phyloP scores from a whole-genome alignment of 2,797 vertebrate species.

The Phrynocephalus forsythii region DNA sequence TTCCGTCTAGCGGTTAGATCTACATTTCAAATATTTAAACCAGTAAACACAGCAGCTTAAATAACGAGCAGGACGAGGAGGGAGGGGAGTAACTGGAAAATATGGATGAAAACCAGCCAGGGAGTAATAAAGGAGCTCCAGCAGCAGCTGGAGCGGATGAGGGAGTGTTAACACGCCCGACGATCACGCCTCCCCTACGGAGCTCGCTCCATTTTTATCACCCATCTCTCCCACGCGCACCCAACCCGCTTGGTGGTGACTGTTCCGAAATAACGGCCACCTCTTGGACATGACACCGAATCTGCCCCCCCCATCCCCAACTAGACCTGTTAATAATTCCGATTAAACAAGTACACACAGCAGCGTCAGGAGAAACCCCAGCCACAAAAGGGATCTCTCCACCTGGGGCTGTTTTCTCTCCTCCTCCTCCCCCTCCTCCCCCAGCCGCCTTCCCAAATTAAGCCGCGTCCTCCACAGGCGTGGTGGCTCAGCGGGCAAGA shows the following conservation, averaged over 20 bases:
- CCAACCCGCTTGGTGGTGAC: no score
- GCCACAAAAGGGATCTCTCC: background rate
- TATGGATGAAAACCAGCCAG: background rate
- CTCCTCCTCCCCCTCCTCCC: no score
- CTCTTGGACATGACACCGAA: background rate
- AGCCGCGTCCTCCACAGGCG: no score
- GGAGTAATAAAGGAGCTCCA: background rate
- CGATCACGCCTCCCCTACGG: background rate
- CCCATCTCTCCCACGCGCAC: background rate
- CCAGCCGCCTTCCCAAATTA: no score
- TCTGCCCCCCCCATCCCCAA: no score
- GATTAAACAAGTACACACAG: background rate
- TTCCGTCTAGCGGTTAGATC: background rate
- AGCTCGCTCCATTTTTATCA: no score
- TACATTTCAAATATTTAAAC: background rate
- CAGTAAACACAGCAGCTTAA: background rate
- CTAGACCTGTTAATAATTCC: background rate
- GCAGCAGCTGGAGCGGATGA: background rate
- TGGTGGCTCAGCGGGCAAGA: no score
- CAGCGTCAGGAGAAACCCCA: no score
- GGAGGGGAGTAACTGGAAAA: background rate
- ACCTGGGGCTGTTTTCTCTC: background rate
- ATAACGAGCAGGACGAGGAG: background rate
- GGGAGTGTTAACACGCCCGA: background rate
- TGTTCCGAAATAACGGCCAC: background rate